Base-by-base conservation (phyloP, 2,888 invertebrate genomes). In the Eupeodes latifasciatus region DNA sequence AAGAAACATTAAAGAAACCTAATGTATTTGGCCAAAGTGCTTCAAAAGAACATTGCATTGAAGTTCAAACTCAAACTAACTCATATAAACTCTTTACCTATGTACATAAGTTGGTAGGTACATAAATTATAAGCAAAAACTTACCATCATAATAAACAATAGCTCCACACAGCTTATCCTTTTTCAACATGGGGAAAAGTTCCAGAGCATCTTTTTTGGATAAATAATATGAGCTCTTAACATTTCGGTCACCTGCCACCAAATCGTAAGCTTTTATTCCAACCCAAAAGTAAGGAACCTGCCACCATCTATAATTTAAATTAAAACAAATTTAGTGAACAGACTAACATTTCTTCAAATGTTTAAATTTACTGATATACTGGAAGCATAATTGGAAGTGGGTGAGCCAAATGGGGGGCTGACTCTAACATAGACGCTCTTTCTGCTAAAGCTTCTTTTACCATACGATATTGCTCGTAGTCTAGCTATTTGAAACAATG, bases 71-170 rank as follows among this genome's bases (percentile, higher is more conserved):
- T 27, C 27, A 27, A 27, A 27, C 27, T 27, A 27, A 27, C 27
- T 3, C 3, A 3, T 27, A n/a, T n/a, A n/a, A n/a, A n/a, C n/a
- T n/a, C n/a, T n/a, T n/a, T n/a, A n/a, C n/a, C n/a, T n/a, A n/a
- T n/a, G n/a, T n/a, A n/a, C n/a, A n/a, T n/a, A n/a, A n/a, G n/a
- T n/a, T n/a, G n/a, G n/a, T n/a, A n/a, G n/a, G n/a, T n/a, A n/a
- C n/a, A n/a, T n/a, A n/a, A n/a, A n/a, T n/a, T n/a, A n/a, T n/a
- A n/a, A n/a, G 9, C 14, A 67, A 16, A 47, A 34, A 75, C 79
- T 71, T 94, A 98, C 99, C 99, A 94, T 99, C 99, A 93, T 99
- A 99, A 94, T 99, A 99, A n/a, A 99, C 99, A 90, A 99, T 97
- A 51, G 99, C 99, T 55, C 99, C 99, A 91, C 97, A 97, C 12